phyloP scores from a whole-genome alignment of 2,888 invertebrate species.

The Dryococelus australis region DNA sequence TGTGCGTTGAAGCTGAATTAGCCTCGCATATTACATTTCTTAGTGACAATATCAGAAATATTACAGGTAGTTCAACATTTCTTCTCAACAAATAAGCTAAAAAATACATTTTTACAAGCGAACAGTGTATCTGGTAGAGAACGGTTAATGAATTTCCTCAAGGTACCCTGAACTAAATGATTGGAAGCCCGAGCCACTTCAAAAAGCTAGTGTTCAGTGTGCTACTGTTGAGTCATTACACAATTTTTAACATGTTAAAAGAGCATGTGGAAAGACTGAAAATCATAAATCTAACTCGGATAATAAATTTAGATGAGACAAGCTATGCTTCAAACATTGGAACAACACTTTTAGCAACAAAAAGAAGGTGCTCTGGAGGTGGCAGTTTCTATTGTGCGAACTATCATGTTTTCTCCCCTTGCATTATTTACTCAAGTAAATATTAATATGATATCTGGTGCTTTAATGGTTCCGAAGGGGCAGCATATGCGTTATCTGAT shows the following conservation, averaged over 20 bases:
- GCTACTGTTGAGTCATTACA: background rate
- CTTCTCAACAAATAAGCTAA: background rate
- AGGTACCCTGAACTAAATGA: background rate
- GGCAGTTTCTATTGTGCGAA: background rate
- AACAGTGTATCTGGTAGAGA: background rate
- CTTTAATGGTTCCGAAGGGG: background rate
- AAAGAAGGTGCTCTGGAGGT: background rate
- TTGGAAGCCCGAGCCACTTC: background rate
- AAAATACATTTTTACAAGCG: background rate
- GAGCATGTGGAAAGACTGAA: background rate
- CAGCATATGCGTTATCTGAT: background rate
- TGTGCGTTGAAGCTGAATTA: too few species aligned
- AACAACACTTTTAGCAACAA: background rate
- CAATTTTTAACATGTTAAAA: background rate
- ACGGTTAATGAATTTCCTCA: background rate
- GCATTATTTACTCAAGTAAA: background rate
- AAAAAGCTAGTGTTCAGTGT: slow-evolving; percentile 7
- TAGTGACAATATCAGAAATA: background rate
- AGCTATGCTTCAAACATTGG: background rate
- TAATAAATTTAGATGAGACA: slow-evolving; percentile 5
- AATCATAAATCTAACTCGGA: background rate
- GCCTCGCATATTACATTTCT: background rate
- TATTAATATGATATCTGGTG: too few species aligned
- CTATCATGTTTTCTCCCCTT: background rate
- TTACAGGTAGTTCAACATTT: background rate